Conservation (phyloP, 2,888 invertebrate genomes). For the Carabus problematicus region DNA sequence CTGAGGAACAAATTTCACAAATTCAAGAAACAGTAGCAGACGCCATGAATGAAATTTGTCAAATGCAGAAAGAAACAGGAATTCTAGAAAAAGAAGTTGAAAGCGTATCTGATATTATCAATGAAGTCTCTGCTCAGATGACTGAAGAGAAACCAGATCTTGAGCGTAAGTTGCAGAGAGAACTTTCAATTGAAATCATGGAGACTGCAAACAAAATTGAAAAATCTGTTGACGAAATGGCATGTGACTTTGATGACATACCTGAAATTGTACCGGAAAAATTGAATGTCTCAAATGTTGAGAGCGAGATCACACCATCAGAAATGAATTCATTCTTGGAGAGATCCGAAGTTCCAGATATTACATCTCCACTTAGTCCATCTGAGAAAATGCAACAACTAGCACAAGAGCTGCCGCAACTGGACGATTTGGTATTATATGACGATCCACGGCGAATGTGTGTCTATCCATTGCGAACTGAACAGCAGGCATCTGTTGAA, state of each 20-base stretch:
- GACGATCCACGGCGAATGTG: slow-evolving; percentile 33
- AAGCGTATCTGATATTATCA: neutral
- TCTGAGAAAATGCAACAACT: slow-evolving; percentile 34
- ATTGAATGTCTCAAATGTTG: slow-evolving; percentile 8
- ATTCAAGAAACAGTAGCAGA: neutral
- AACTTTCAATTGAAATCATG: neutral
- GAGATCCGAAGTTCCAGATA: slow-evolving; percentile 49
- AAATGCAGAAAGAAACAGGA: neutral
- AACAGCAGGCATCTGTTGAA: slow-evolving; percentile 45
- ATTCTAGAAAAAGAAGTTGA: neutral
- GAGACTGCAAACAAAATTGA: neutral
- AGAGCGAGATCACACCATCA: neutral
- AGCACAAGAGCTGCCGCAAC: slow-evolving; percentile 38
- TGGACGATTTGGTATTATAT: neutral
- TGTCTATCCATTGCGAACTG: slow-evolving; percentile 47
- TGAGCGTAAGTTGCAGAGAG: neutral
- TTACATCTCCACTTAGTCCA: slow-evolving; percentile 50
- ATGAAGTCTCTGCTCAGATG: neutral
- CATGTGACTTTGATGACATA: neutral
- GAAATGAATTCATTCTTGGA: slow-evolving; percentile 51
- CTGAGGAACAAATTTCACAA: neutral
- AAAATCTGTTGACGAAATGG: neutral
- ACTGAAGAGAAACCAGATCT: neutral
- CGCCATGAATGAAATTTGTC: neutral
- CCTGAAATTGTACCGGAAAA: slow-evolving; percentile 25